These are phyloP conservation scores for Pungitius pungitius DNA, from an alignment of 2,113 vertebrate genomes.

Conservation along the genomic window DNA sequence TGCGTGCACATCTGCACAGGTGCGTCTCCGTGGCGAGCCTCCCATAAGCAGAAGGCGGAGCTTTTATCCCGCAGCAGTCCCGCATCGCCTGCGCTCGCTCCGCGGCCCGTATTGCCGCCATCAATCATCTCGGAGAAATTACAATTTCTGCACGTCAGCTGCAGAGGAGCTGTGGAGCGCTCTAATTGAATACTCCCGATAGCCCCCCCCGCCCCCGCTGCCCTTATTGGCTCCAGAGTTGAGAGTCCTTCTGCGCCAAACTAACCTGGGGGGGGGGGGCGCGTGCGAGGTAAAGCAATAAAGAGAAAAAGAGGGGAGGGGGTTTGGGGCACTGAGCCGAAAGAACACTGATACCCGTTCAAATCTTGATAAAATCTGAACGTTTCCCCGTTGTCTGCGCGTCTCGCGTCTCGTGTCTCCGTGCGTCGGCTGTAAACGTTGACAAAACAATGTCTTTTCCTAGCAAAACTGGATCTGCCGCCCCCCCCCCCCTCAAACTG, in stretches of 20 bases:
- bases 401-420: constrained; percentile 31
- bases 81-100: constrained; percentile 71
- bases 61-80: constrained; percentile 67
- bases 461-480: constrained; percentile 26
- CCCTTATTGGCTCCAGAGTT: constrained; percentile 62
- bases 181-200: constrained; percentile 81
- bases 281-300: constrained; percentile 54
- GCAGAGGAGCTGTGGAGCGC: constrained; percentile 69
- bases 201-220: constrained; percentile 45
- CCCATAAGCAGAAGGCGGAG: constrained; percentile 65
- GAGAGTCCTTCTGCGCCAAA: constrained; percentile 54
- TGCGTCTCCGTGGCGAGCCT: constrained; percentile 64
- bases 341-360: constrained; percentile 19
- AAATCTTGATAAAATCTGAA: constrained; percentile 34
- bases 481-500: constrained; percentile 26
- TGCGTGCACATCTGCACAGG: constrained; percentile 34
- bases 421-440: constrained; percentile 9
- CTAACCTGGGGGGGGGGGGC: constrained; percentile 62
- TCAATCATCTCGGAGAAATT: constrained; percentile 83
- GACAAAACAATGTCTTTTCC: constrained; percentile 50
- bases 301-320: constrained; percentile 19
- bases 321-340: constrained; percentile 7
- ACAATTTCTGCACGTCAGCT: constrained; percentile 82
- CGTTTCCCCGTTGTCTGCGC: constrained; percentile 36
- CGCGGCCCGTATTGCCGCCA: constrained; percentile 78